Evolutionary conservation across 2,888 invertebrate genomes (phyloP).

Genomic region (Noctua janthe): DNA sequence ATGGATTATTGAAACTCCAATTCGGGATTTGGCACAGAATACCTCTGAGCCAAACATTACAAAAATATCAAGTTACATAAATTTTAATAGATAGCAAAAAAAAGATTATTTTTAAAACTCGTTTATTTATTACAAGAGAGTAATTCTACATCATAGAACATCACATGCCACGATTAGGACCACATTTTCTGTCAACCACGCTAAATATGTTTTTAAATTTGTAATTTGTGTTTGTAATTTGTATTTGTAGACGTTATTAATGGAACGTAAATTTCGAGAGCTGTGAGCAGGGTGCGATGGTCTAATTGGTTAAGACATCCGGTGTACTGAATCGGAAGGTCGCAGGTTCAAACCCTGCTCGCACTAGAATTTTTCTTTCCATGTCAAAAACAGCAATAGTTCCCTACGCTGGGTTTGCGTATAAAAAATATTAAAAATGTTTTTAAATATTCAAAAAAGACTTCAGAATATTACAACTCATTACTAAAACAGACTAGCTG

Average conservation of each 20-base stretch:
- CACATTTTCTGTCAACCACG: background rate
- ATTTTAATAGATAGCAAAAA: background rate
- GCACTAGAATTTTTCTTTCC: no score
- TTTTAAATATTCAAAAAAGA: conserved; percentile 25
- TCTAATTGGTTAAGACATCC: no score
- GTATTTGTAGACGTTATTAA: no score
- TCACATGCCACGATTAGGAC: background rate
- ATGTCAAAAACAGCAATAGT: no score
- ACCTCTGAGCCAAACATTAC: background rate
- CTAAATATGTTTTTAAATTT: background rate
- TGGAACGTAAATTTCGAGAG: no score
- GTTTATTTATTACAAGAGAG: background rate
- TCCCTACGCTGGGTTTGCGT: no score
- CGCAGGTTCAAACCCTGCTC: no score
- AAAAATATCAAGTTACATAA: background rate
- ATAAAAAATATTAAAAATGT: background rate
- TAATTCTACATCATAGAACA: background rate
- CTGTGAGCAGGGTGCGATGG: no score
- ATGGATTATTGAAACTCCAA: background rate
- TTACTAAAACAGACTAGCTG: conserved; percentile 43
- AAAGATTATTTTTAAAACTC: background rate
- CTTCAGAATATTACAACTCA: conserved; percentile 34
- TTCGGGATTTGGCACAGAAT: background rate
- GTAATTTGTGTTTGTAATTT: no score
- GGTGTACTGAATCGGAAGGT: no score